Base-by-base conservation (phyloP, 2,888 invertebrate genomes). In the Hemistola chrysoprasaria region DNA sequence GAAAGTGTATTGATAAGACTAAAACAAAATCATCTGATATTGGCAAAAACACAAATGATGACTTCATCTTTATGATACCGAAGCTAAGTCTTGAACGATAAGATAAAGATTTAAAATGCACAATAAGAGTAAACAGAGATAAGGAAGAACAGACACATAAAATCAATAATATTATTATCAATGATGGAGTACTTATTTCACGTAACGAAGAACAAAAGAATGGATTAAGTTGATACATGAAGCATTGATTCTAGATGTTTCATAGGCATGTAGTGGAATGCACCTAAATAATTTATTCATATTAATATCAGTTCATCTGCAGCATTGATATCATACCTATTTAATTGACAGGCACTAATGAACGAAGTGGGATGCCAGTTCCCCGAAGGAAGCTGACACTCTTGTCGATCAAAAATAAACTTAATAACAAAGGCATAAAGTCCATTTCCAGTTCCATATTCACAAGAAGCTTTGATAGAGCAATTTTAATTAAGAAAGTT, bases 401-500 rank as follows among this genome's bases (percentile, higher is more conserved):
- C 33, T 49, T 44, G 45, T 43, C 29, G 4, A 3, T 2, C 23
- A 36, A 40, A 35, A 33, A 34, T 30, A 11, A 32, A 44, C 49
- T 45, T 50, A 55, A 54, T 28, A 1, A 25, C 39, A 35, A 31
- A 2, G 10, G 0, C 3, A 30, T 56, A 58, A 50, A 49, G 52
- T 44, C 38, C 25, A 56, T 27, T 52, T 55, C 56, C 11, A 34
- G 23, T 43, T 47, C 35, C 21, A 33, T 24, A 24, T 38, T 36
- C 36, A 41, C 32, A 23, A 25, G 40, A 47, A 3, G 40, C 44
- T 48, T 54, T 50, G 43, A 35, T 46, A 49, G 48, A 51, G 43
- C 46, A 53, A 52, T 48, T 49, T 57, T 48, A 54, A 64, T 60
- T 62, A 54, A 46, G 37, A 56, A 65, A 66, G 64, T 66, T 68